Evolutionary conservation across 2,888 invertebrate species (phyloP).

Genomic region (Mellilla xanthometata): DNA sequence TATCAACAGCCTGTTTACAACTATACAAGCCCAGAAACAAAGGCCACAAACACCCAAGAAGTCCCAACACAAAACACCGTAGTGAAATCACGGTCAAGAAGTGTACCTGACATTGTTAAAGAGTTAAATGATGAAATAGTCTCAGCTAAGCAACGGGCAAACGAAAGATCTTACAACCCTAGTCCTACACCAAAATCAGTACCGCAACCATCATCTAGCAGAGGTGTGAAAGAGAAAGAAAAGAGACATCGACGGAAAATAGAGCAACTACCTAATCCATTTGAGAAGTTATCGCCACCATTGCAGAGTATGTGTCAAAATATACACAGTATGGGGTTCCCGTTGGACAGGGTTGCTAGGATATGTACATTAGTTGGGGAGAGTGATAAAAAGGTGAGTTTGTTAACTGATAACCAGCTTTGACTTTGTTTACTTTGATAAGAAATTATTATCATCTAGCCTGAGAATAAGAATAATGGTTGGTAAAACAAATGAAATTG

Average conservation of each 20-base stretch:
- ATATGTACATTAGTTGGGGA: slow-evolving; percentile 89
- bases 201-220: slow-evolving; percentile 45
- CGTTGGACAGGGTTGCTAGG: slow-evolving; percentile 89
- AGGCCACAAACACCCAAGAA: slow-evolving; percentile 30
- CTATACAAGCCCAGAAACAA: slow-evolving; percentile 7
- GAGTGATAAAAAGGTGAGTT: slow-evolving; percentile 90
- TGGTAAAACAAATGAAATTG: too few species aligned
- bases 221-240: slow-evolving; percentile 43
- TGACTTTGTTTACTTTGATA: too few species aligned
- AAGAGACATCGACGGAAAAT: slow-evolving; percentile 50
- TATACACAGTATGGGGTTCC: slow-evolving; percentile 95
- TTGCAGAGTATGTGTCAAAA: slow-evolving; percentile 87
- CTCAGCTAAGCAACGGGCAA: slow-evolving; percentile 69
- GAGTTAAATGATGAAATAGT: slow-evolving; percentile 87
- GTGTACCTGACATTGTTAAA: slow-evolving; percentile 89
- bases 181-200: slow-evolving; percentile 71
- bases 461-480: too few species aligned
- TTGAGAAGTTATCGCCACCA: slow-evolving; percentile 67
- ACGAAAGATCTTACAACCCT: slow-evolving; percentile 75
- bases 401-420: too few species aligned
- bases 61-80: slow-evolving; percentile 45
- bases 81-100: slow-evolving; percentile 77
- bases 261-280: slow-evolving; percentile 65
- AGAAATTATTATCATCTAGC: too few species aligned
- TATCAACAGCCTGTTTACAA: slow-evolving; percentile 44